These are phyloP conservation scores for Leptinotarsa tumamoca DNA, from an alignment of 2,888 invertebrate species.

Conservation along the genomic window DNA sequence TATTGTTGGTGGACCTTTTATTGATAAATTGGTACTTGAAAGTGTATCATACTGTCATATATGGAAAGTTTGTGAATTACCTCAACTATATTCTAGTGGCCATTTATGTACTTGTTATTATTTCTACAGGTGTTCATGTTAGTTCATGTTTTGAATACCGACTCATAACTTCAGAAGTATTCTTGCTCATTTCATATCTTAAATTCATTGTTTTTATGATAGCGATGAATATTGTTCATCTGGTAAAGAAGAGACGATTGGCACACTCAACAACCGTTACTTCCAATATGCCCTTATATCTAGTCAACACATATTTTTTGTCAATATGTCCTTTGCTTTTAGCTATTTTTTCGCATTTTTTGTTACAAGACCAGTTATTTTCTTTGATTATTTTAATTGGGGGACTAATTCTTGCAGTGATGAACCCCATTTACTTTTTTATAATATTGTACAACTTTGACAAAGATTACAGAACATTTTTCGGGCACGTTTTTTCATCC, in stretches of 20 bases:
- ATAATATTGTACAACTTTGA: slow-evolving; percentile 35
- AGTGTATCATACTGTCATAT: slow-evolving; percentile 31
- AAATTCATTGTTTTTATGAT: slow-evolving; percentile 38
- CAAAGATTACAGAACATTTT: slow-evolving; percentile 38
- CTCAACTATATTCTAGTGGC: slow-evolving; percentile 19
- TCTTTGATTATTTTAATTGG: slow-evolving; percentile 12
- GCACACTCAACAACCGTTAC: slow-evolving; percentile 16
- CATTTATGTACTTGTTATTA: slow-evolving; percentile 30
- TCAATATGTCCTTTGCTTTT: slow-evolving; percentile 28
- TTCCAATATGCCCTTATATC: slow-evolving; percentile 34
- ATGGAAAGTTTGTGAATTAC: slow-evolving; percentile 31
- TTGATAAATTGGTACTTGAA: slow-evolving; percentile 40
- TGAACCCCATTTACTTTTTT: slow-evolving; percentile 41
- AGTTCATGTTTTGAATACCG: slow-evolving; percentile 24
- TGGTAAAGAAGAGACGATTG: slow-evolving; percentile 34
- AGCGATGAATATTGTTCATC: slow-evolving; percentile 39
- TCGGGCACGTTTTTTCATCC: slow-evolving; percentile 33
- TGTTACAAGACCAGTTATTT: neutral
- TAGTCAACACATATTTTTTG: slow-evolving; percentile 32
- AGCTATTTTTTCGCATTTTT: neutral
- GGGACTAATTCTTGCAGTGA: slow-evolving; percentile 23
- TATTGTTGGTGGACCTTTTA: slow-evolving; percentile 35
- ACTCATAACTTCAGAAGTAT: slow-evolving; percentile 8
- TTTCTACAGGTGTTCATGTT: slow-evolving; percentile 25
- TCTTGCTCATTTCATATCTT: slow-evolving; percentile 27